Conservation (phyloP, 2,797 vertebrate genomes). For the Galago senegalensis region DNA sequence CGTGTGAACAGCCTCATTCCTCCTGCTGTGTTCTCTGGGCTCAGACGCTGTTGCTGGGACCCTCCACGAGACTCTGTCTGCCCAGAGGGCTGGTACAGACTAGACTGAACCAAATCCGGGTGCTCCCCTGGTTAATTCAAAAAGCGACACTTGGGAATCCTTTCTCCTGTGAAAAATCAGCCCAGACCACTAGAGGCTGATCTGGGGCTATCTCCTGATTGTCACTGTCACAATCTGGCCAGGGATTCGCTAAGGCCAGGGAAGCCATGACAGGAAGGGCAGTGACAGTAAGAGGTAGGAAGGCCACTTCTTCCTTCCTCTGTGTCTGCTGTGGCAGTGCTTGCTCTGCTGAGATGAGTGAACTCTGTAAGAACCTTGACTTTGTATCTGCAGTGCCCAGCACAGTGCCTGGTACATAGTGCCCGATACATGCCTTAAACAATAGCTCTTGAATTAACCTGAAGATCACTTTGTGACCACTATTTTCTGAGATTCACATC, state of each 20-base stretch:
- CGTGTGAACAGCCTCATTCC: background rate
- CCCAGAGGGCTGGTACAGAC: background rate
- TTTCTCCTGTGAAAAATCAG: conserved; percentile 5
- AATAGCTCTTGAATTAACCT: background rate
- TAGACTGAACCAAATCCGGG: background rate
- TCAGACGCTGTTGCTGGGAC: background rate
- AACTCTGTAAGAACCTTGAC: background rate
- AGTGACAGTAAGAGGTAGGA: background rate
- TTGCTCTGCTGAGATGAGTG: background rate
- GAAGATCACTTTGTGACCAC: background rate
- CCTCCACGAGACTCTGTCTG: background rate
- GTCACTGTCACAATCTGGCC: background rate
- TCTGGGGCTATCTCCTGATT: background rate
- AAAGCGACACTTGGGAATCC: background rate
- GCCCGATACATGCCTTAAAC: background rate
- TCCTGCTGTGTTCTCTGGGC: background rate
- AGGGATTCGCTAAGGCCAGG: background rate
- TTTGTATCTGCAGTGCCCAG: background rate
- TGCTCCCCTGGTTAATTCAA: background rate
- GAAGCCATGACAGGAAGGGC: background rate
- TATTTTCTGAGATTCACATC: background rate
- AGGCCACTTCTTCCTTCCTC: background rate
- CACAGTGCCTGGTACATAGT: background rate
- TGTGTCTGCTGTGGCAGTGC: background rate
- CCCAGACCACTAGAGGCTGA: background rate